A percentile compares a stretch with the other conserved stretches of the same genome.
These are phyloP conservation scores for Morbakka virulenta DNA, from an alignment of 30 jellyfish, hydroid and myxozoan species.

Conservation along the genomic window DNA sequence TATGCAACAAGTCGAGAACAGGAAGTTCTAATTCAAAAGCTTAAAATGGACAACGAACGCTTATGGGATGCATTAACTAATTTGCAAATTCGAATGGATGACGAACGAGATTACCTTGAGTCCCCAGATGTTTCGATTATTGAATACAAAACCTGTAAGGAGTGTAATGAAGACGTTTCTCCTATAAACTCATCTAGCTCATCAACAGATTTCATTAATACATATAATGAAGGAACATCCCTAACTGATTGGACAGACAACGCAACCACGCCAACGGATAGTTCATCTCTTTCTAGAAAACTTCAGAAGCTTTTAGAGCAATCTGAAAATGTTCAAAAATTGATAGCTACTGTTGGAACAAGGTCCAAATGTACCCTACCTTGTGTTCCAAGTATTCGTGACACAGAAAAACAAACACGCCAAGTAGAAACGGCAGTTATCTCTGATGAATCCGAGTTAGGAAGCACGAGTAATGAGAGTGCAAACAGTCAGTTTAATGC, in stretches of 20 bases:
- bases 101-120: background rate
- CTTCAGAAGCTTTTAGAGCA: slow-evolving; percentile 71
- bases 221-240: background rate
- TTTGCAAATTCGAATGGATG: background rate
- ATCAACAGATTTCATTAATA: background rate
- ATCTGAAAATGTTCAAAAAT: slow-evolving; percentile 71
- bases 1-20: slow-evolving; percentile 50
- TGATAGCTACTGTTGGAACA: slow-evolving; percentile 39
- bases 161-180: background rate
- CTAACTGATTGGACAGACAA: background rate
- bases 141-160: background rate
- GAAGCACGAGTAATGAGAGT: background rate
- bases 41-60: slow-evolving; percentile 31
- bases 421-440: too few relatives aligned
- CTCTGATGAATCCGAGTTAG: background rate
- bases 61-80: slow-evolving; percentile 34
- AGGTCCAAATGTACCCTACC: background rate
- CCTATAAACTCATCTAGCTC: background rate
- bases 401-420: background rate
- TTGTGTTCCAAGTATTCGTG: background rate
- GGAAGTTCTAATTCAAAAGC: slow-evolving; percentile 18
- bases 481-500: background rate
- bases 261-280: background rate
- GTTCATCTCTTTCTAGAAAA: slow-evolving; percentile 53
- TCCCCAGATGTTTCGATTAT: background rate